Percentiles rank a stretch among this genome's conserved stretches.
Conservation (phyloP, 2,797 vertebrate species). For the Emys orbicularis region DNA sequence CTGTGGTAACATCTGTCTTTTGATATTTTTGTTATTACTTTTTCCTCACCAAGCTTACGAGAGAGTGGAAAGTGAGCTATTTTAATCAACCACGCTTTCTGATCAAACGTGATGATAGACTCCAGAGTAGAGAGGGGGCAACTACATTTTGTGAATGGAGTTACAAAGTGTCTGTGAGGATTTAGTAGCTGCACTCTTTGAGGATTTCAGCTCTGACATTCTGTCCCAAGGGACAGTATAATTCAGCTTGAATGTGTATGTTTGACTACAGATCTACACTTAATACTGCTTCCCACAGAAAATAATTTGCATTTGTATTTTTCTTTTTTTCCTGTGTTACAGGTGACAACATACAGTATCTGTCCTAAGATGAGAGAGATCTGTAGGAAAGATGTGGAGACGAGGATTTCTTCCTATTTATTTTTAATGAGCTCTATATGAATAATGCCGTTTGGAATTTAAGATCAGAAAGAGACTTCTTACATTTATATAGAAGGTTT, state of each 20-base stretch:
- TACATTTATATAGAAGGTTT: neutral
- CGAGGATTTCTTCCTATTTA: neutral
- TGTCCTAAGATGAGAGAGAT: neutral
- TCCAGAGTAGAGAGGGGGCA: neutral
- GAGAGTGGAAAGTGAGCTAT: rapidly evolving
- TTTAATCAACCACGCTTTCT: neutral
- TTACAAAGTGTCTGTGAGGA: neutral
- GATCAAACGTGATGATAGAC: rapidly evolving
- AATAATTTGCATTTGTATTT: neutral
- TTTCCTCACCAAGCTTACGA: neutral
- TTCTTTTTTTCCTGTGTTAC: neutral
- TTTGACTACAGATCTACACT: neutral
- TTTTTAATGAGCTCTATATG: neutral
- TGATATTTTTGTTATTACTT: neutral
- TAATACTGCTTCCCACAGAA: neutral
- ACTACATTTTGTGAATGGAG: neutral
- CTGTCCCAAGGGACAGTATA: rapidly evolving
- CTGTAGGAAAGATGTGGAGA: neutral
- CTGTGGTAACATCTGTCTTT: neutral
- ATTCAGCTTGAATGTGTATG: rapidly evolving
- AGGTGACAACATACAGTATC: neutral
- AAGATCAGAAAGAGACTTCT: neutral
- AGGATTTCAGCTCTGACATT: neutral
- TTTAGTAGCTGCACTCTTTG: neutral
- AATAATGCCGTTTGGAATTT: neutral